phyloP scores from a whole-genome alignment of 2,888 invertebrate genomes.

The Zhengitettix transpicula region DNA sequence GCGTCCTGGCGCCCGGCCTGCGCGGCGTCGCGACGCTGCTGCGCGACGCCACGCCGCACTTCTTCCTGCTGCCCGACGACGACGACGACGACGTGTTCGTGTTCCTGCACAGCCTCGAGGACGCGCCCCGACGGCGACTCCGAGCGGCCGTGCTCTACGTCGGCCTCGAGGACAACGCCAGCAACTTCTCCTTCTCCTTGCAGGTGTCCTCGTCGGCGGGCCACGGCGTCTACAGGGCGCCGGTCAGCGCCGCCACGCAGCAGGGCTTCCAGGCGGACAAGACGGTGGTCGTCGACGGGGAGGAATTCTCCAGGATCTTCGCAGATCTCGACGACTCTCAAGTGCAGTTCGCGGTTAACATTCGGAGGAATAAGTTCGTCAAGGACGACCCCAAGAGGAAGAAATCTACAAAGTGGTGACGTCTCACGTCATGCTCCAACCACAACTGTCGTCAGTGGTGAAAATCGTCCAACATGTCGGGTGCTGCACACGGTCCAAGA shows the following conservation, averaged over 20 bases:
- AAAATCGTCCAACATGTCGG: no score
- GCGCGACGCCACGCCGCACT: background rate
- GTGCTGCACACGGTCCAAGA: no score
- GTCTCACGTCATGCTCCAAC: no score
- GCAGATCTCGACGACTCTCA: background rate
- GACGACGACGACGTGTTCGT: background rate
- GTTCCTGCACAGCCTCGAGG: background rate
- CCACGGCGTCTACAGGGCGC: background rate
- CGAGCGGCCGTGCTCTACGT: slow-evolving; percentile 1
- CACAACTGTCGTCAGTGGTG: no score
- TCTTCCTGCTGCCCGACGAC: background rate
- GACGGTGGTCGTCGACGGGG: background rate
- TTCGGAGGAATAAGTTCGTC: background rate
- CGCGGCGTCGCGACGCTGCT: background rate
- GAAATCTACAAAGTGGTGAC: background rate
- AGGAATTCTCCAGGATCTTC: background rate
- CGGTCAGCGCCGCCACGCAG: background rate
- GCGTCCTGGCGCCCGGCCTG: background rate
- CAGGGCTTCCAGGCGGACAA: background rate
- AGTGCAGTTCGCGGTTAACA: background rate
- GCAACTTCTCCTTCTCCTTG: slow-evolving; percentile 1
- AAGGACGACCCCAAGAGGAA: background rate
- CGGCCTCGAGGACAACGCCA: slow-evolving; percentile 1
- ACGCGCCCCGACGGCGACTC: background rate
- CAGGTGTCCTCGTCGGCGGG: background rate